Percentiles rank a stretch among this genome's conserved stretches.
Evolutionary conservation across 2,113 vertebrate species (phyloP).

Genomic region (Oreocharis arfaki): DNA sequence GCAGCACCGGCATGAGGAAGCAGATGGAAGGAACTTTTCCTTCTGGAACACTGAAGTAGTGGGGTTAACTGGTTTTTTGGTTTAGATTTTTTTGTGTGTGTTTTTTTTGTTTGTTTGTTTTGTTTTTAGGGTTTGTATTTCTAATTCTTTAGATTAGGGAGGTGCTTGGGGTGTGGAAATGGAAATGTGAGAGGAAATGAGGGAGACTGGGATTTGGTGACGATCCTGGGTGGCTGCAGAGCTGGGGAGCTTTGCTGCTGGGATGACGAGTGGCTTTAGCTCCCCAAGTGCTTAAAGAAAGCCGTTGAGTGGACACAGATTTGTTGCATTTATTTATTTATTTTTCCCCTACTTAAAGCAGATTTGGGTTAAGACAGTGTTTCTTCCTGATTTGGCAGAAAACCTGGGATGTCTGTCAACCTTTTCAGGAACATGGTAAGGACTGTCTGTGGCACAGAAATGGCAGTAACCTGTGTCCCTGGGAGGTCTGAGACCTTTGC

Average conservation of each 20-base stretch:
- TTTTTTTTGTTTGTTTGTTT: background rate
- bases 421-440: background rate
- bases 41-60: background rate
- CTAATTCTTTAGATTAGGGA: background rate
- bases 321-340: background rate
- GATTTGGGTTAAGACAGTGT: background rate
- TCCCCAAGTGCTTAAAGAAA: background rate
- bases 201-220: background rate
- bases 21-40: background rate
- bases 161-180: background rate
- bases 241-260: background rate
- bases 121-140: background rate
- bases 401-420: background rate
- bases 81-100: rapidly evolving
- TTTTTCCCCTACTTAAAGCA: background rate
- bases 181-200: background rate
- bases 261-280: background rate
- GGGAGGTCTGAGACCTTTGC: background rate
- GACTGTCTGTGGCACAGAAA: background rate
- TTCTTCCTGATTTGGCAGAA: background rate
- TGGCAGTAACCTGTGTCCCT: background rate
- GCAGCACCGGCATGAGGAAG: background rate
- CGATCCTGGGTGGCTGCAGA: rapidly evolving
- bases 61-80: background rate
- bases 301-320: background rate